A percentile compares a stretch with the other conserved stretches of the same genome.
These are phyloP conservation scores for Drosophila ustulata DNA, from an alignment of 2,888 invertebrate genomes.

Conservation along the genomic window DNA sequence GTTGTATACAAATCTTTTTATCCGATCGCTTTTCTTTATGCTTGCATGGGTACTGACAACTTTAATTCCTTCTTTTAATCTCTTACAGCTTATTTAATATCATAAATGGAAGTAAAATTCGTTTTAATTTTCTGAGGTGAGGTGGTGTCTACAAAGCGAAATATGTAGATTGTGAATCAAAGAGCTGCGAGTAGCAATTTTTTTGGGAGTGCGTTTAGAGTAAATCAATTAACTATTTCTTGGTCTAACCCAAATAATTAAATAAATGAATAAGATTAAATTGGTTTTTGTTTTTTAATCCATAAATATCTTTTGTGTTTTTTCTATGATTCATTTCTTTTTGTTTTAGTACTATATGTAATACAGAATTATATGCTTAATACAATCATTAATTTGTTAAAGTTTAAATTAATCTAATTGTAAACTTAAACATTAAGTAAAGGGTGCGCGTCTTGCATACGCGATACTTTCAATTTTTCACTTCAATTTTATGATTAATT, in stretches of 20 bases:
- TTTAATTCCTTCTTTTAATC: conserved; percentile 24
- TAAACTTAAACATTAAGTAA: conserved; percentile 76
- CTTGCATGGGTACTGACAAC: conserved; percentile 47
- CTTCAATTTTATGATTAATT: conserved; percentile 34
- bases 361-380: conserved; percentile 73
- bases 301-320: conserved; percentile 59
- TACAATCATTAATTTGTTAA: conserved; percentile 65
- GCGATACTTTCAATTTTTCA: conserved; percentile 46
- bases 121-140: conserved; percentile 54
- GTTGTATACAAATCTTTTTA: conserved; percentile 70
- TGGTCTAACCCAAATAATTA: conserved; percentile 36
- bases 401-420: conserved; percentile 72
- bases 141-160: conserved; percentile 38
- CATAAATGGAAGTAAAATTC: conserved; percentile 73
- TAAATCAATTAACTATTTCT: conserved; percentile 29
- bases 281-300: conserved; percentile 53
- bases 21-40: conserved; percentile 12
- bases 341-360: conserved; percentile 73
- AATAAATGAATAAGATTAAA: conserved; percentile 23
- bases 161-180: conserved; percentile 11
- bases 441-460: conserved; percentile 61
- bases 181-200: not conserved
- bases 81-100: conserved; percentile 67
- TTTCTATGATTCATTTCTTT: conserved; percentile 50
- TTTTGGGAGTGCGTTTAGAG: no score